These are phyloP conservation scores for Erethizon dorsatum DNA, from an alignment of 2,797 vertebrate genomes.

Conservation along the genomic window DNA sequence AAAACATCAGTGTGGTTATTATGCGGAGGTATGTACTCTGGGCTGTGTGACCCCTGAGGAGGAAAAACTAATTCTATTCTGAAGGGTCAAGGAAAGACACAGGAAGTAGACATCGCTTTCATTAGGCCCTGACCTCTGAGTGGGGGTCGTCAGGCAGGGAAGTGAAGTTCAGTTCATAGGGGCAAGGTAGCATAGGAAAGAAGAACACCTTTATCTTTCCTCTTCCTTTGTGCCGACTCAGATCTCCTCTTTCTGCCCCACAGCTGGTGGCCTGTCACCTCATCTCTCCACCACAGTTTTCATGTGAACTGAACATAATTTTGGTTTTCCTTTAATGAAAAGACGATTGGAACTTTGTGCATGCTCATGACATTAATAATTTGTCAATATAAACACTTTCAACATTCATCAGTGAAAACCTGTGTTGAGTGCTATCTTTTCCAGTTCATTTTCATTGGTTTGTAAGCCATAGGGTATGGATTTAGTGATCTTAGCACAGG, in stretches of 20 bases:
- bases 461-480: neutral
- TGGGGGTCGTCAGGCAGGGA: neutral
- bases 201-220: neutral
- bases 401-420: neutral
- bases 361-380: neutral
- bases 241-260: neutral
- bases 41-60: neutral
- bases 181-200: neutral
- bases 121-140: neutral
- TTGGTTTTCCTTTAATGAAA: conserved; percentile 11
- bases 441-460: conserved; percentile 3
- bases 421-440: neutral
- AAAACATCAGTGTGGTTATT: neutral
- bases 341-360: neutral
- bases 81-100: neutral
- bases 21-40: neutral
- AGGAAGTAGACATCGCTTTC: neutral
- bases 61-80: neutral
- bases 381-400: neutral
- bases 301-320: conserved; percentile 1
- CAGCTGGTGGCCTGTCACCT: neutral
- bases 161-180: neutral
- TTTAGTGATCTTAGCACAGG: neutral
- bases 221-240: neutral
- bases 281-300: neutral